Percentiles rank a stretch among this genome's conserved stretches.
phyloP scores from a whole-genome alignment of 2,113 vertebrate species.

The Suricata suricatta region DNA sequence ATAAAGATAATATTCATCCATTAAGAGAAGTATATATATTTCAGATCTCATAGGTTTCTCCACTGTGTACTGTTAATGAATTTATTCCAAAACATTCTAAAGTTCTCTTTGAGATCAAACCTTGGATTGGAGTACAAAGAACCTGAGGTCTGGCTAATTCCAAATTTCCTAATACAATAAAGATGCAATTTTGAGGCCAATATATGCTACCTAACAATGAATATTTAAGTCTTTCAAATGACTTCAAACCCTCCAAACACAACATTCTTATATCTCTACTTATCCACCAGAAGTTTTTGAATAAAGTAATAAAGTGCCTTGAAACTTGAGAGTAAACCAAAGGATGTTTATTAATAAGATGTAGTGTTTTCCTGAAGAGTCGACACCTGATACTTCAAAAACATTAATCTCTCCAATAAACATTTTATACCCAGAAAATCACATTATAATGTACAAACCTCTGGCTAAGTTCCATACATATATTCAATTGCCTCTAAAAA shows the following conservation, averaged over 20 bases:
- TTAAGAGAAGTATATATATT: background rate
- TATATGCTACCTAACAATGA: background rate
- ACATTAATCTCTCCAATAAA: background rate
- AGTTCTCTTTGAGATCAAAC: background rate
- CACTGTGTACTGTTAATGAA: background rate
- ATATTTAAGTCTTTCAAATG: slow-evolving; percentile 26
- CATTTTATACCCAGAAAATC: background rate
- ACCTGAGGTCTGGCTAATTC: background rate
- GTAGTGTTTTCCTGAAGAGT: slow-evolving; percentile 24
- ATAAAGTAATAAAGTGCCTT: slow-evolving; percentile 24
- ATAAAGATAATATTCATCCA: background rate
- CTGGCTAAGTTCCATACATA: background rate
- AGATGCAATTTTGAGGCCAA: background rate
- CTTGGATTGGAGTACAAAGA: background rate
- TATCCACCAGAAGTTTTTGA: background rate
- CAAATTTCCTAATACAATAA: background rate
- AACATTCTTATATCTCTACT: background rate
- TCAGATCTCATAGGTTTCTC: background rate
- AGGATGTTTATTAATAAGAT: slow-evolving; percentile 4
- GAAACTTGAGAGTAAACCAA: slow-evolving; percentile 47
- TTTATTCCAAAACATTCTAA: background rate
- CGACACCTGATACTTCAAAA: slow-evolving; percentile 31
- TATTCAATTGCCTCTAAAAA: slow-evolving; percentile 53
- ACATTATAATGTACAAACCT: slow-evolving; percentile 24
- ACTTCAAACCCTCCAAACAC: background rate